These are phyloP conservation scores for Pachycephala philippinensis DNA, from an alignment of 2,113 vertebrate species.

Conservation along the genomic window DNA sequence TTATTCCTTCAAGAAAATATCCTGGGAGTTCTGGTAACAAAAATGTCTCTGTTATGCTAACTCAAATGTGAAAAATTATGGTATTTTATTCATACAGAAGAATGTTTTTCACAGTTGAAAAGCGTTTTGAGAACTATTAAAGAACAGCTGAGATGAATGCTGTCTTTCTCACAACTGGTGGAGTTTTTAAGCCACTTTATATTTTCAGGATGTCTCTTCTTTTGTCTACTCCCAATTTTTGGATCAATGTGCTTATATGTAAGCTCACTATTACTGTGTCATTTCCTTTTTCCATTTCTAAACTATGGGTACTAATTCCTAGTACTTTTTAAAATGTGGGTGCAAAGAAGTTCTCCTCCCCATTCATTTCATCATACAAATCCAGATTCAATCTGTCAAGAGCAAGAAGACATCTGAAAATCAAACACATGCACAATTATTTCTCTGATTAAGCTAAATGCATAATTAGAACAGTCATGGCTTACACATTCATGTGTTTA, in stretches of 20 bases:
- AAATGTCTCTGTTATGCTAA: neutral
- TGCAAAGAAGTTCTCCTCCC: neutral
- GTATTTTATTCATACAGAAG: neutral
- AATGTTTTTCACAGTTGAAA: neutral
- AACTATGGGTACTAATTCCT: neutral
- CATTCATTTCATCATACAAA: neutral
- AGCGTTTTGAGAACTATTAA: neutral
- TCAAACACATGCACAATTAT: neutral
- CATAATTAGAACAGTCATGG: neutral
- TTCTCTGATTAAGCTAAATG: neutral
- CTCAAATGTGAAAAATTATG: neutral
- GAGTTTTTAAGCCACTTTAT: neutral
- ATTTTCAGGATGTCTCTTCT: neutral
- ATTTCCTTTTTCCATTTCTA: neutral
- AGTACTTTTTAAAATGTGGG: neutral
- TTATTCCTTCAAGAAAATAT: conserved; percentile 5
- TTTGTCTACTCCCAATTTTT: neutral
- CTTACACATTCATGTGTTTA: neutral
- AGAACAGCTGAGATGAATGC: neutral
- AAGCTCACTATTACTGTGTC: neutral
- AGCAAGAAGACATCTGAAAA: neutral
- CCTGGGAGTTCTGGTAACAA: neutral
- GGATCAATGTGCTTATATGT: neutral
- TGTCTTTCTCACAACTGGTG: neutral
- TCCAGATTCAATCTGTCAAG: neutral